phyloP scores from a whole-genome alignment of 92 coral and sea anemone species.

The Virgularia gustaviana region DNA sequence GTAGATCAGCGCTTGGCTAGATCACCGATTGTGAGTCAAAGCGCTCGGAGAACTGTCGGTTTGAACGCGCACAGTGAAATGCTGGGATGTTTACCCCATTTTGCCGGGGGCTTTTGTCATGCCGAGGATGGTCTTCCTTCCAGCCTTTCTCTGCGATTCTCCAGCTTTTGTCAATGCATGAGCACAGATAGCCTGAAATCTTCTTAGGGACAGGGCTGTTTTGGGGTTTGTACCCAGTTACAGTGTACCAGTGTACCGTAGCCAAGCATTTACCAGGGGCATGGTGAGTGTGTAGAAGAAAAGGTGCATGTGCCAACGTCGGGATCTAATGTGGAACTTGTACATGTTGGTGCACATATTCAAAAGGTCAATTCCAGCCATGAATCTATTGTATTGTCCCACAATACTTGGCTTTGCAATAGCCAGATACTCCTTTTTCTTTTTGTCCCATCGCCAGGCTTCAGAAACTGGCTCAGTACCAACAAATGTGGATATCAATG shows the following conservation, averaged over 20 bases:
- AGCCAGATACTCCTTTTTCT: background rate
- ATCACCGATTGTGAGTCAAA: too few relatives aligned
- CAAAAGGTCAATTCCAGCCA: background rate
- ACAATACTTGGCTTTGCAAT: background rate
- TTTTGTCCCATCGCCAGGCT: background rate
- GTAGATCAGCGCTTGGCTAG: too few relatives aligned
- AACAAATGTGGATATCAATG: too few relatives aligned
- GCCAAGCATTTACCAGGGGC: background rate
- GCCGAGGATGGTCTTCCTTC: too few relatives aligned
- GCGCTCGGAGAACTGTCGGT: too few relatives aligned
- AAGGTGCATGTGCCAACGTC: background rate
- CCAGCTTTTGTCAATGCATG: background rate
- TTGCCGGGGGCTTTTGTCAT: too few relatives aligned
- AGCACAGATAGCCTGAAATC: background rate
- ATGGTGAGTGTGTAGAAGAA: background rate
- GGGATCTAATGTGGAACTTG: background rate
- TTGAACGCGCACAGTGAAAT: too few relatives aligned
- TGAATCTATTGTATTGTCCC: background rate
- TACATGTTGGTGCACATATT: background rate
- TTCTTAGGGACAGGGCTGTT: background rate
- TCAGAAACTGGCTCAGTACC: background rate
- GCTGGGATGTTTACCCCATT: too few relatives aligned
- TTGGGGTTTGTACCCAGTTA: background rate
- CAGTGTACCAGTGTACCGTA: background rate
- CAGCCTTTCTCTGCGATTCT: background rate